Evolutionary conservation across 2,113 vertebrate genomes (phyloP), one percentile per base, ranked within the genome.

Genomic region (Pithys albifrons): DNA sequence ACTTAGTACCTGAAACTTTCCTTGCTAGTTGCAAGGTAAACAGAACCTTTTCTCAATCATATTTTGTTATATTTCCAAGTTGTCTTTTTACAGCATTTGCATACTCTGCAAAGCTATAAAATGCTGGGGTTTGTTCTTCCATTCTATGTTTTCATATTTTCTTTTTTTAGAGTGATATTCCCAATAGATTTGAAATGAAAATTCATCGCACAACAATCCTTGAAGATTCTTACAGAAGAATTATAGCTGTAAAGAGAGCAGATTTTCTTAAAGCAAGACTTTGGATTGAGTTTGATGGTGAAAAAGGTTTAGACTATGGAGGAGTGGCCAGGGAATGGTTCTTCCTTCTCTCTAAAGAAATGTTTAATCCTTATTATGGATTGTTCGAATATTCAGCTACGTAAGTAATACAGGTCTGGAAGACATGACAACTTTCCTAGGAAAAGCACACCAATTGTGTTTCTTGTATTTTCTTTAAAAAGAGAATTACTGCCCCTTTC

Each of bases 351-450:
- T 99, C 99, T 51, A 99, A 99, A 97, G 99, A 99, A 96, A 99
- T 99, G 99, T 99, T 99, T 95, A 99, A 99, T 97, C 99, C 99
- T 27, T 99, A 99, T 66, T 99, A 99, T 33, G 99, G 99, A 88
- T 96, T 99, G 71, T 99, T 99, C 45, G 99, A 99, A 91, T 99
- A 99, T 97, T 99, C 99, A 94, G 99, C 99, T 77, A 99, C 99
- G 99, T 99, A 97, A 99, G 99, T 99, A 37, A 62, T n/a, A 46
- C 14, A 6, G 9, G 33, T 90, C 41, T 61, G n/a, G 5, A 74
- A 93, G n/a, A 61, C 8, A 2, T 24, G 52, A 77, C 66, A 31
- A 28, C 37, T 81, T 69, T 20, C 37, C 62, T 72, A 16, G 11
- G 19, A 46, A 91, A 79, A 59, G 22, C 29, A 58, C 28, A 51